Conservation (phyloP, 1,140 invertebrate genomes). For the Brachionus calyciflorus region DNA sequence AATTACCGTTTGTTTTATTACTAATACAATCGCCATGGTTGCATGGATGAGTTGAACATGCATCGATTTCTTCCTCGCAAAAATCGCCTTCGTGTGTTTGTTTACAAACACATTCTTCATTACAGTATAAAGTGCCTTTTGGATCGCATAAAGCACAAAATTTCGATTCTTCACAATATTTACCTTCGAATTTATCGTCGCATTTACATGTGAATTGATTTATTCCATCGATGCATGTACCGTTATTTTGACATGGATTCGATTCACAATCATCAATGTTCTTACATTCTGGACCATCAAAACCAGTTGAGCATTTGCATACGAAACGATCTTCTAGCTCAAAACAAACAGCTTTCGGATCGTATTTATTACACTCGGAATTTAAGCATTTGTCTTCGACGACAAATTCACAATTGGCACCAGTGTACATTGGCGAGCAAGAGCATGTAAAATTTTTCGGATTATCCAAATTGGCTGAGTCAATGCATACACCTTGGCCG, state of each 20-base stretch:
- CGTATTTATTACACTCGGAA: slow-evolving; percentile 14
- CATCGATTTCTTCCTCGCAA: slow-evolving; percentile 64
- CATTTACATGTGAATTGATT: slow-evolving; percentile 50
- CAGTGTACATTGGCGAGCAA: slow-evolving; percentile 38
- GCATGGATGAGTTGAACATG: slow-evolving; percentile 73
- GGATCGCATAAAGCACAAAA: neutral
- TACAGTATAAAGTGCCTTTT: slow-evolving; percentile 48
- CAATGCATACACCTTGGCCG: slow-evolving; percentile 24
- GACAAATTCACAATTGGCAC: slow-evolving; percentile 28
- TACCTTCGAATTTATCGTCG: neutral
- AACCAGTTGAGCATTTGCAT: slow-evolving; percentile 38
- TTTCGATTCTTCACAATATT: slow-evolving; percentile 31
- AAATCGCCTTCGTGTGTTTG: slow-evolving; percentile 25
- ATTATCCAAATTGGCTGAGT: neutral
- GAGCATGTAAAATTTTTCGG: slow-evolving; percentile 9
- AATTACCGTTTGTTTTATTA: neutral
- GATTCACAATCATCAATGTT: slow-evolving; percentile 39
- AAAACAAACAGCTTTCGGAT: slow-evolving; percentile 41
- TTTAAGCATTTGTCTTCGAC: slow-evolving; percentile 26
- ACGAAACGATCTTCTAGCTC: slow-evolving; percentile 36
- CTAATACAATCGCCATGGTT: slow-evolving; percentile 26
- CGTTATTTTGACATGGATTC: slow-evolving; percentile 33
- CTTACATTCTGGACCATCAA: neutral
- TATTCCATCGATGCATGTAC: slow-evolving; percentile 47
- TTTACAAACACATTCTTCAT: slow-evolving; percentile 36